Percentiles rank a stretch among this genome's conserved stretches.
Evolutionary conservation across 1,140 invertebrate species (phyloP).

Genomic region (Pseudobourletiella spinata): DNA sequence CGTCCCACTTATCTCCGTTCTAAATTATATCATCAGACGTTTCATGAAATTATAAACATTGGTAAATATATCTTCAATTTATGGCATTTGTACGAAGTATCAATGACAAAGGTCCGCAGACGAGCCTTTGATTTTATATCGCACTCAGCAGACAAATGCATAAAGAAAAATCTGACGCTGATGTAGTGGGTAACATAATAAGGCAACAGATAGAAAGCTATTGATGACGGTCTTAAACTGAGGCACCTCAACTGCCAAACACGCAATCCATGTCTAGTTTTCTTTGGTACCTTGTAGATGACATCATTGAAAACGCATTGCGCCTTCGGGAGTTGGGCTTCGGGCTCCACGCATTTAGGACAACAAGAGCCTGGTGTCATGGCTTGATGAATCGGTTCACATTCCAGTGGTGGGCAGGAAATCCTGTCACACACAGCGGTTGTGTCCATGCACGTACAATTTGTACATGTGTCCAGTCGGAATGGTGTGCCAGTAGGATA

Average conservation of each 20-base stretch:
- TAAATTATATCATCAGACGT: constrained; percentile 41
- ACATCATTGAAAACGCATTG: constrained; percentile 31
- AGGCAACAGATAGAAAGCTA: too few relatives aligned
- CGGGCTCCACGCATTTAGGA: constrained; percentile 44
- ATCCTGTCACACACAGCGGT: constrained; percentile 64
- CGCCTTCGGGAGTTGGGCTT: constrained; percentile 13
- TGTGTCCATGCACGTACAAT: constrained; percentile 61
- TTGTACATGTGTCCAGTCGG: constrained; percentile 66
- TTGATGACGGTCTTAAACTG: too few relatives aligned
- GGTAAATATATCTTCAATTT: too few relatives aligned
- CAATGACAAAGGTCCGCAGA: too few relatives aligned
- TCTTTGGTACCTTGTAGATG: constrained; percentile 32
- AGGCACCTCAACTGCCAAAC: too few relatives aligned
- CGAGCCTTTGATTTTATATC: too few relatives aligned
- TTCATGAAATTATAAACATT: too few relatives aligned
- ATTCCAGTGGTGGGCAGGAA: constrained; percentile 73
- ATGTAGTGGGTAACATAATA: too few relatives aligned
- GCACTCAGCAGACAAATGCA: too few relatives aligned
- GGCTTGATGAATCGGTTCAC: constrained; percentile 58
- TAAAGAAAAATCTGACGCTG: too few relatives aligned
- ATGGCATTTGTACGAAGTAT: too few relatives aligned
- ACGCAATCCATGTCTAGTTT: too few relatives aligned
- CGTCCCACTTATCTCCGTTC: constrained; percentile 76
- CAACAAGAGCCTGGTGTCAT: constrained; percentile 62
- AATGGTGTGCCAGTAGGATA: constrained; percentile 51